Evolutionary conservation across 2,113 vertebrate species (phyloP).

Genomic region (Lagopus muta): DNA sequence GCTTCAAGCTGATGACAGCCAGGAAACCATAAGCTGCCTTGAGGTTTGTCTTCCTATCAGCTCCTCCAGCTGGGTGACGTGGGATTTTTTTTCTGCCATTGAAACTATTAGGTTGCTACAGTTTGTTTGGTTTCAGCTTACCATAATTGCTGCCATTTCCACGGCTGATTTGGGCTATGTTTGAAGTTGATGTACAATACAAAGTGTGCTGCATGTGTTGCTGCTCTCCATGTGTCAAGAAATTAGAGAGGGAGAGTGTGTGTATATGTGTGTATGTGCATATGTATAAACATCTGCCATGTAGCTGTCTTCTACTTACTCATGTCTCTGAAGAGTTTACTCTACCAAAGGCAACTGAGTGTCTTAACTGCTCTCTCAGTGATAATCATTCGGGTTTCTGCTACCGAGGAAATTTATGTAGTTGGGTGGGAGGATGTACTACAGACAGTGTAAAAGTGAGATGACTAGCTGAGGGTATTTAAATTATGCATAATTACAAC

Average conservation of each 20-base stretch:
- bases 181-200: constrained; percentile 59
- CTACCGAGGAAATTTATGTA: constrained; percentile 26
- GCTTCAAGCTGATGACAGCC: constrained; percentile 61
- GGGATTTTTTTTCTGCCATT: constrained; percentile 14
- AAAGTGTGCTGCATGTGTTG: constrained; percentile 47
- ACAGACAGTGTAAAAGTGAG: background rate
- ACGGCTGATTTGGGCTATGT: constrained; percentile 47
- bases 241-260: constrained; percentile 39
- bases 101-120: constrained; percentile 50
- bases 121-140: constrained; percentile 64
- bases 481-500: background rate
- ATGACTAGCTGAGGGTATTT: background rate
- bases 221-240: constrained; percentile 65
- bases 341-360: constrained; percentile 13
- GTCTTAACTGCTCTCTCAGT: background rate
- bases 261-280: background rate
- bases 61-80: constrained; percentile 3
- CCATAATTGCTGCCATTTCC: constrained; percentile 61
- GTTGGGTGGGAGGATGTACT: background rate
- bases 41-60: constrained; percentile 66
- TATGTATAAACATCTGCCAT: constrained; percentile 68
- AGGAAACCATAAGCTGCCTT: constrained; percentile 61
- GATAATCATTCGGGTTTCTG: background rate
- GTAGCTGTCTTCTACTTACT: constrained; percentile 52
- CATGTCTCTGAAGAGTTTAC: background rate